phyloP scores from a whole-genome alignment of 2,888 invertebrate species.

The Drosophila antonietae region DNA sequence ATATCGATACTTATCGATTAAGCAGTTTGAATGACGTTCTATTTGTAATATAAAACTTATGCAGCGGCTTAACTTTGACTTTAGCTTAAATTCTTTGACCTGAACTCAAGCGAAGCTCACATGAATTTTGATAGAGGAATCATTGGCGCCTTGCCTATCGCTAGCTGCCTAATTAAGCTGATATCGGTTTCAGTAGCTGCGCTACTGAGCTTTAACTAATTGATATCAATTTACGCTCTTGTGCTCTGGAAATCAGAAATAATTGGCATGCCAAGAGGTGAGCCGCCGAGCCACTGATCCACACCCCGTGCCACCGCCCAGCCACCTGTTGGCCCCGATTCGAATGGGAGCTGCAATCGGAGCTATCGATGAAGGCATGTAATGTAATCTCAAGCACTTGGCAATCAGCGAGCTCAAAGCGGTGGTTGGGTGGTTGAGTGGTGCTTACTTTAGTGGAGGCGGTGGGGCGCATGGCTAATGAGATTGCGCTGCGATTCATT shows the following conservation, averaged over 20 bases:
- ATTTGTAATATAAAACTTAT: not conserved
- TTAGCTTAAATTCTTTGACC: not conserved
- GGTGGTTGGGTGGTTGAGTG: not conserved
- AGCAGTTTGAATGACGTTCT: not conserved
- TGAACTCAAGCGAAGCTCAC: not conserved
- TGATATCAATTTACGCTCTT: constrained; percentile 6
- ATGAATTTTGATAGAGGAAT: not conserved
- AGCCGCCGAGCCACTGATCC: not conserved
- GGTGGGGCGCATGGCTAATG: not conserved
- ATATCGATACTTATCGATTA: constrained; percentile 3
- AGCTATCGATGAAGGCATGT: constrained; percentile 20
- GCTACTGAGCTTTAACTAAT: not conserved
- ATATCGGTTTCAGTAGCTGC: not conserved
- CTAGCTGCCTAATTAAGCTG: not conserved
- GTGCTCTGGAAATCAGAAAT: constrained; percentile 5
- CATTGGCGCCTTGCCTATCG: not conserved
- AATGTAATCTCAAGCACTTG: constrained; percentile 30
- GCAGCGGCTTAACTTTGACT: not conserved
- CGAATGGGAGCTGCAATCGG: constrained; percentile 8
- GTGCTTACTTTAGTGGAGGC: not conserved
- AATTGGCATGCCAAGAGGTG: constrained; percentile 4
- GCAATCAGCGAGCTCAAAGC: constrained; percentile 10
- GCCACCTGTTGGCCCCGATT: constrained; percentile 11
- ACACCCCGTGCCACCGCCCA: not conserved
- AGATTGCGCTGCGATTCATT: constrained; percentile 19